Conservation (phyloP, 2,797 vertebrate genomes). For the Sebastes alutus region DNA sequence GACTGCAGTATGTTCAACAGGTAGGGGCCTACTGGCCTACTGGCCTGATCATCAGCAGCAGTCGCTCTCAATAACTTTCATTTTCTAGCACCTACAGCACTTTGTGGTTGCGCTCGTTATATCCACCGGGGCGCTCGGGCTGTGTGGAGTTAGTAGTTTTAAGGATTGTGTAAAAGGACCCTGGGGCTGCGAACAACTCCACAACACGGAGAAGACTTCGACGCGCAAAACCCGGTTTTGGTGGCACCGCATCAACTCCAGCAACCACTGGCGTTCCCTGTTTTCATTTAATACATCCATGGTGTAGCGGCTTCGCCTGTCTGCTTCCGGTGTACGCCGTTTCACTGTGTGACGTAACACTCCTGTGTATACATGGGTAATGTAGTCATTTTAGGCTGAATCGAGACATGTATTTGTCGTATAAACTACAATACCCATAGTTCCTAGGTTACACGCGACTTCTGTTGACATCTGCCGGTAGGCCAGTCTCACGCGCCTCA, state of each 20-base stretch:
- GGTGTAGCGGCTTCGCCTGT: no score
- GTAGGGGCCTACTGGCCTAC: no score
- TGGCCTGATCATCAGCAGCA: no score
- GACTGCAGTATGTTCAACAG: no score
- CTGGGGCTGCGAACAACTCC: not conserved
- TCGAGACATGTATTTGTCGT: no score
- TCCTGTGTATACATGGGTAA: constrained; percentile 17
- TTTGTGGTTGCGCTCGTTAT: not conserved
- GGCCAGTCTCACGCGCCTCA: constrained; percentile 20
- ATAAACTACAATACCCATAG: constrained; percentile 69
- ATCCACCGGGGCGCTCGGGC: rapidly evolving
- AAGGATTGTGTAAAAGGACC: not conserved
- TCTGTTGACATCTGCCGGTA: constrained; percentile 49
- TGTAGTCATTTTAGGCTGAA: constrained; percentile 62
- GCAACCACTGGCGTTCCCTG: not conserved
- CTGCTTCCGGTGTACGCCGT: not conserved
- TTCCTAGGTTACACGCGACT: not conserved
- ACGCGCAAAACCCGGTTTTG: not conserved
- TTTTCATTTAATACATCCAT: no score
- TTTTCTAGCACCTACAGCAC: not conserved
- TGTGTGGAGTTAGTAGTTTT: not conserved
- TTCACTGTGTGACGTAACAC: rapidly evolving
- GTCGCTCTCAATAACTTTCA: not conserved
- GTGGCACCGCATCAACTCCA: not conserved
- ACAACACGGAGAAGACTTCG: not conserved